Evolutionary conservation across 2,113 vertebrate species (phyloP).

Genomic region (Pseudopipra pipra): DNA sequence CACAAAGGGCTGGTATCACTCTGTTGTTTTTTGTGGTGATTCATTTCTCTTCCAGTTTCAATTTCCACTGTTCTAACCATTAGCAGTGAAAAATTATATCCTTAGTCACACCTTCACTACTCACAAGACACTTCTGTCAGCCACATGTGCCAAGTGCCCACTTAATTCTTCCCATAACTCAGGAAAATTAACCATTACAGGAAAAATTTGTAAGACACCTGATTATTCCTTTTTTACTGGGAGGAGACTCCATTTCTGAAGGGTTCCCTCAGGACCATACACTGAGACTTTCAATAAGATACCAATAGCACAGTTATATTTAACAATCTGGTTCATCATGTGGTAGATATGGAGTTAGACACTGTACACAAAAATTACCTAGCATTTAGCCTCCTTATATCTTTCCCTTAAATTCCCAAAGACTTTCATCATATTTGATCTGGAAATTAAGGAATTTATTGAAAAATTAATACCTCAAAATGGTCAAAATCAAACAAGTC

Average conservation of each 20-base stretch:
- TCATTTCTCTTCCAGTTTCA: background rate
- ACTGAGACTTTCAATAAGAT: background rate
- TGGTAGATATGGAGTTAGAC: background rate
- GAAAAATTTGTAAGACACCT: background rate
- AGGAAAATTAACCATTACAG: background rate
- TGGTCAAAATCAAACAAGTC: background rate
- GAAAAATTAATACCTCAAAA: background rate
- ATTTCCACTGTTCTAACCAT: background rate
- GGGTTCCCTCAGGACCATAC: background rate
- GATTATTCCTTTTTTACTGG: background rate
- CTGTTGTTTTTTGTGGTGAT: background rate
- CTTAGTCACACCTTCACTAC: background rate
- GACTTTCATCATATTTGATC: background rate
- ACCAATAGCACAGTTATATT: background rate
- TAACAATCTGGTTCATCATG: background rate
- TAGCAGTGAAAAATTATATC: background rate
- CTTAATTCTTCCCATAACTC: background rate
- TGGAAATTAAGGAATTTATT: background rate
- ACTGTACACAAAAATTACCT: background rate
- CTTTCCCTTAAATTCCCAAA: background rate
- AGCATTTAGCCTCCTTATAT: background rate
- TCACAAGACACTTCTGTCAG: background rate
- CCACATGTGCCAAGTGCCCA: background rate
- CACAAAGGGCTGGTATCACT: background rate
- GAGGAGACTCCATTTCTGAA: background rate